Evolutionary conservation across 2,797 vertebrate genomes (phyloP).

Genomic region (Muscicapa comitata): DNA sequence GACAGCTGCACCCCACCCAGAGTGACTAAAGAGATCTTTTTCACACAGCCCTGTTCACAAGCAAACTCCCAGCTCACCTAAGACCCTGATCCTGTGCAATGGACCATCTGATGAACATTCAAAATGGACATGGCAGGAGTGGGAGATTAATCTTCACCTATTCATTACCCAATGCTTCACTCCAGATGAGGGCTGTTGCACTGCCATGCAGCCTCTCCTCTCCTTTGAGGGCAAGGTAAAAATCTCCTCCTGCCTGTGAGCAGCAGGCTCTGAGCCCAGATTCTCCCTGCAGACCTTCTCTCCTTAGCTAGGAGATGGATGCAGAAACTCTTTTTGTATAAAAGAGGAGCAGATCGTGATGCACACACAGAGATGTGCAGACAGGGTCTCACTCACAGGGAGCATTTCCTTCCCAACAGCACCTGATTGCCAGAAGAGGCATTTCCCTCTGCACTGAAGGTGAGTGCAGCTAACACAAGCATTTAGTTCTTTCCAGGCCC

Average conservation of each 20-base stretch:
- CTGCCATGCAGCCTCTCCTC: not conserved
- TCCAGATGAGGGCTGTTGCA: not conserved
- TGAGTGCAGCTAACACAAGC: not conserved
- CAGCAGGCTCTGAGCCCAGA: not conserved
- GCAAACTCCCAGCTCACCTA: not conserved
- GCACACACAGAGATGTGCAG: not conserved
- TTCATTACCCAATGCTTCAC: not conserved
- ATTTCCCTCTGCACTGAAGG: not conserved
- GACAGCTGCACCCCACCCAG: not conserved
- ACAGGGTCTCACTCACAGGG: rapidly evolving
- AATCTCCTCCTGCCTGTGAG: not conserved
- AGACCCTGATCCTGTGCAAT: not conserved
- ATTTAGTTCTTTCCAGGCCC: not conserved
- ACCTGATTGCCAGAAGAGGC: not conserved
- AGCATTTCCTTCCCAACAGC: not conserved
- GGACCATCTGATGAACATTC: not conserved
- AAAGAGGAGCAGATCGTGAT: not conserved
- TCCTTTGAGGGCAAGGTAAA: not conserved
- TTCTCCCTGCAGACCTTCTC: not conserved
- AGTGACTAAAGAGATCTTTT: not conserved
- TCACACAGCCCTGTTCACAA: not conserved
- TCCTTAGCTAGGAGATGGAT: not conserved
- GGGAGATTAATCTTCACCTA: not conserved
- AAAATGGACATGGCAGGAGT: not conserved
- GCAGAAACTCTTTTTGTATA: not conserved